Evolutionary conservation across 2,888 invertebrate genomes (phyloP), one percentile per base, ranked within the genome.

Genomic region (Zhengitettix transpicula): DNA sequence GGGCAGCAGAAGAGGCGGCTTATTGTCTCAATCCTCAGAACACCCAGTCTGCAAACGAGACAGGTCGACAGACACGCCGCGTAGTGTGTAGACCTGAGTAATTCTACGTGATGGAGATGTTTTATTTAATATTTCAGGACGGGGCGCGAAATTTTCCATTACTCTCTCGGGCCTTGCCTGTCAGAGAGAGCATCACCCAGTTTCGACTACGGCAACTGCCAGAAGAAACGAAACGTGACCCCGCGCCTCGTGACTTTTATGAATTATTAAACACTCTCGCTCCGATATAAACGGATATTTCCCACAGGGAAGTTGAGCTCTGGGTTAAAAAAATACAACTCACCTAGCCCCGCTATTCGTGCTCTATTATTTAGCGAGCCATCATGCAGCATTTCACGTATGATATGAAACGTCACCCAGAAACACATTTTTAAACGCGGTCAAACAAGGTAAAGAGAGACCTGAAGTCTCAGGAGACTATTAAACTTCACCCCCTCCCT

Each of bases 41-140:
- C 47, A n/a, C 3, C 5, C n/a, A 47, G 14, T n/a, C n/a, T 47
- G 47, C n/a, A 47, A 47, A 47, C 47, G 47, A 47, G 47, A 47
- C 47, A 47, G 47, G 47, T 8, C 14, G 47, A 12, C 47, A 47
- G 14, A 47, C 28, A 28, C 28, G 28, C 28, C 28, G 28, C 28
- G 28, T 28, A 28, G 47, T 47, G 47, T 47, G 14, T 47, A 14
- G 47, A 28, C 47, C n/a, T 14, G 12, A 47, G 47, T n/a, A 12
- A n/a, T 47, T 47, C 47, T 8, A n/a, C 47, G 14, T n/a, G 47
- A 47, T 47, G 47, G 52, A 16, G 55, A 51, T 16, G 58, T 53
- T 58, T 58, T 58, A 53, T 58, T 58, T 54, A 59, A 59, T 59
- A 42, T 55, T 55, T 59, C 55, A 59, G 55, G 58, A 55, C 28